Conservation (phyloP, 2,113 vertebrate species). For the Saguinus imperator region DNA sequence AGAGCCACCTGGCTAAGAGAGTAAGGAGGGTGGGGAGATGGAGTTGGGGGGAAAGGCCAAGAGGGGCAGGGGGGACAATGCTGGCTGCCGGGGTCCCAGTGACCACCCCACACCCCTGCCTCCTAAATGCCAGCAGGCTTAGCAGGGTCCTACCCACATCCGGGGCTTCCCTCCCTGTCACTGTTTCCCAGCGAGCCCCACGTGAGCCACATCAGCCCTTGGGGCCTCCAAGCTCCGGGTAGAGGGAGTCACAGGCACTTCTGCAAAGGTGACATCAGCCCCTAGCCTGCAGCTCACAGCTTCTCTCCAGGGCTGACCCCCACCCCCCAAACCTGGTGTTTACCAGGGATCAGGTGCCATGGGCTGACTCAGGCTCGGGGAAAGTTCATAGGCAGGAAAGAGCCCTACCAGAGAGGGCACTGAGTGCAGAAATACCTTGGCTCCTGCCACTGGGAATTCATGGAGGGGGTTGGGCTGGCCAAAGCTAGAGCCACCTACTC, state of each 20-base stretch:
- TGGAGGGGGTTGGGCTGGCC: background rate
- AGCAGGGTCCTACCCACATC: background rate
- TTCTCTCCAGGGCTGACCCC: too few relatives aligned
- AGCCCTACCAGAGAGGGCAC: background rate
- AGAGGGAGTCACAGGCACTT: background rate
- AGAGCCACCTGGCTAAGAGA: background rate
- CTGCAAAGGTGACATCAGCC: background rate
- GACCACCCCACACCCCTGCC: background rate
- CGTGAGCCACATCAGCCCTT: background rate
- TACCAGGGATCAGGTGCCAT: background rate
- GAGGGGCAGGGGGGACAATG: fast-evolving
- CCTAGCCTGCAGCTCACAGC: background rate
- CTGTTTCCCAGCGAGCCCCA: background rate
- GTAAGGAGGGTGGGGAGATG: fast-evolving
- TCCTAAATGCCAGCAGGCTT: background rate
- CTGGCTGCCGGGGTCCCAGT: background rate
- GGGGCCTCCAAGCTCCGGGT: background rate
- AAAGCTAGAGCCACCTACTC: background rate
- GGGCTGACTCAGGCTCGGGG: background rate
- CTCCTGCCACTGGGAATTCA: background rate
- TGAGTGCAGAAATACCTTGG: background rate
- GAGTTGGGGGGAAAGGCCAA: background rate
- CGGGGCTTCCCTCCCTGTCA: background rate
- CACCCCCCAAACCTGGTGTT: background rate
- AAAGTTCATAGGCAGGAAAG: background rate